Conservation (phyloP, 2,113 vertebrate species). For the Psilopogon haemacephalus region DNA sequence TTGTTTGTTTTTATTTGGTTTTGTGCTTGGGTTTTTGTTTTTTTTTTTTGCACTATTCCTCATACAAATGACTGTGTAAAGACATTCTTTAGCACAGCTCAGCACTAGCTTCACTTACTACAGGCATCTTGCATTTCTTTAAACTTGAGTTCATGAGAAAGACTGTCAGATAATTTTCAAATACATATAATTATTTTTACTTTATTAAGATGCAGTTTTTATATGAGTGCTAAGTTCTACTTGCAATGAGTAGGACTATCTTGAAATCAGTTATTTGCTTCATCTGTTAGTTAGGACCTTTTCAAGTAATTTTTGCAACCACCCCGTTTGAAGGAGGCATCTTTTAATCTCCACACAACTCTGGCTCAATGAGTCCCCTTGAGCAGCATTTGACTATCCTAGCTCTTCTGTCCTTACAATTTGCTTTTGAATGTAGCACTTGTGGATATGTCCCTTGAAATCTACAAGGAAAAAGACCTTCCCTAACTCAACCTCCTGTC, state of each 20-base stretch:
- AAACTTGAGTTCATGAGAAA: not conserved
- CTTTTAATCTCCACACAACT: not conserved
- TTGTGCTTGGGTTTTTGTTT: no score
- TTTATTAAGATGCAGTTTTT: not conserved
- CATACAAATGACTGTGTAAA: not conserved
- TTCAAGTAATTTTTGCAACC: not conserved
- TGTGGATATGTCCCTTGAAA: not conserved
- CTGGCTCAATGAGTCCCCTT: not conserved
- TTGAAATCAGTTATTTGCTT: not conserved
- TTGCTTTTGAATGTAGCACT: not conserved
- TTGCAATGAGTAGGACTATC: not conserved
- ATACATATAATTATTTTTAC: not conserved
- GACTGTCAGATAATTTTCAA: not conserved
- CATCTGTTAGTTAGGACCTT: not conserved
- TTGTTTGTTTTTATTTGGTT: not conserved
- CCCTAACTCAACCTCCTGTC: not conserved
- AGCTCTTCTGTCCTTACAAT: not conserved
- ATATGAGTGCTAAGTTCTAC: not conserved
- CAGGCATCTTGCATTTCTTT: not conserved
- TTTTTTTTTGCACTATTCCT: not conserved
- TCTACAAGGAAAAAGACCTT: not conserved
- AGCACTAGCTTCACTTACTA: not conserved
- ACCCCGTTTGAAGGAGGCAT: not conserved
- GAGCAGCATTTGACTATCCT: not conserved
- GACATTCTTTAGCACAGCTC: not conserved